Conservation (phyloP, 2,797 vertebrate genomes). For the Distichodus sexfasciatus region DNA sequence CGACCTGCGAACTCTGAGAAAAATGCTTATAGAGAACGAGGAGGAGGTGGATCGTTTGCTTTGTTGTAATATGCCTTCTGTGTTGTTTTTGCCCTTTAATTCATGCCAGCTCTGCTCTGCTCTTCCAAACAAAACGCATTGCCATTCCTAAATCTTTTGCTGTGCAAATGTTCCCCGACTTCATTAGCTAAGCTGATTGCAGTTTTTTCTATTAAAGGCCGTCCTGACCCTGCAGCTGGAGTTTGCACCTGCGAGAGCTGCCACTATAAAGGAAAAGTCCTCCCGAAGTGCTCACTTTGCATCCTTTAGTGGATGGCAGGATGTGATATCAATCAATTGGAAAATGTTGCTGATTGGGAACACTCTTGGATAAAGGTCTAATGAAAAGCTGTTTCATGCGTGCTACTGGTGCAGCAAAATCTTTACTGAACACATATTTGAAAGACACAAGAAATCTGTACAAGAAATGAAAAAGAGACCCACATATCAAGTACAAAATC, state of each 20-base stretch:
- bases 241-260: slow-evolving; percentile 43
- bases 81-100: neutral
- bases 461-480: no score
- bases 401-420: no score
- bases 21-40: neutral
- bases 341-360: no score
- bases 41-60: neutral
- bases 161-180: slow-evolving; percentile 63
- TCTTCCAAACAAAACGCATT: slow-evolving; percentile 59
- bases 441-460: no score
- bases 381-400: no score
- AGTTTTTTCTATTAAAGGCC: slow-evolving; percentile 63
- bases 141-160: slow-evolving; percentile 58
- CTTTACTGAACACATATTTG: no score
- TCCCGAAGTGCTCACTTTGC: neutral
- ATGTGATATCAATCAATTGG: no score
- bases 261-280: neutral
- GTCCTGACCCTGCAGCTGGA: slow-evolving; percentile 61
- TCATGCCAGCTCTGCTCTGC: slow-evolving; percentile 40
- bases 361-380: no score
- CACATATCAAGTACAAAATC: no score
- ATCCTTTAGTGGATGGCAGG: no score
- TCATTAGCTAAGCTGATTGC: slow-evolving; percentile 55
- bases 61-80: neutral
- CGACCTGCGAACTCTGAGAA: neutral